phyloP scores from a whole-genome alignment of 2,113 vertebrate species.

The Puma concolor region DNA sequence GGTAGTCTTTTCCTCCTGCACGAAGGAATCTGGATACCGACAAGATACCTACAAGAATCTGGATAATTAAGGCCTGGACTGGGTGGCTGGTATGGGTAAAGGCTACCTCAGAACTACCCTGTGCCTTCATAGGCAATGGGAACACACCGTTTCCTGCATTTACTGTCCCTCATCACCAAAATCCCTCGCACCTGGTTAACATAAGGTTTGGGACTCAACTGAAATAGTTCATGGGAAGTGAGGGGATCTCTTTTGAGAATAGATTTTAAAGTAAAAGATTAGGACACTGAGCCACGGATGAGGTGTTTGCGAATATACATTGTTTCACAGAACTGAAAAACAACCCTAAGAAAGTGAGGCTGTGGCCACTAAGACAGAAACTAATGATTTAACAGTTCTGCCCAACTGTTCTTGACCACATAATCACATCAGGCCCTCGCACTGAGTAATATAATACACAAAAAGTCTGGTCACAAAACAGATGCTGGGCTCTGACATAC shows the following conservation, averaged over 20 bases:
- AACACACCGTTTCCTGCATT: background rate
- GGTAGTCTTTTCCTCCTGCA: background rate
- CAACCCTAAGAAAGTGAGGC: background rate
- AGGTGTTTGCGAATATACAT: background rate
- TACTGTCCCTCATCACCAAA: background rate
- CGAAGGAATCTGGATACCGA: background rate
- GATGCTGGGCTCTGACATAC: background rate
- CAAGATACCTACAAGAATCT: background rate
- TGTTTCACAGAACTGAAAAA: background rate
- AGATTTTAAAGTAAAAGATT: background rate
- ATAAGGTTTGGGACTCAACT: background rate
- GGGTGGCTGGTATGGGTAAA: background rate
- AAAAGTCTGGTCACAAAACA: conserved; percentile 44
- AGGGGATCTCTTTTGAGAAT: background rate
- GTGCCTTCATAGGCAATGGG: background rate
- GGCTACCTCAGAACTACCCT: accelerated
- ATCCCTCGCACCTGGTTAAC: background rate
- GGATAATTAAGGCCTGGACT: background rate
- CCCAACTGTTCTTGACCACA: background rate
- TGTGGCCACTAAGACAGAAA: background rate
- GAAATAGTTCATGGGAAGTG: background rate
- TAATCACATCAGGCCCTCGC: background rate
- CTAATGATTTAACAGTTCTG: background rate
- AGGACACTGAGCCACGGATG: background rate
- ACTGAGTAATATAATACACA: background rate